phyloP scores from a whole-genome alignment of 2,113 vertebrate genomes.

The Numenius arquata region DNA sequence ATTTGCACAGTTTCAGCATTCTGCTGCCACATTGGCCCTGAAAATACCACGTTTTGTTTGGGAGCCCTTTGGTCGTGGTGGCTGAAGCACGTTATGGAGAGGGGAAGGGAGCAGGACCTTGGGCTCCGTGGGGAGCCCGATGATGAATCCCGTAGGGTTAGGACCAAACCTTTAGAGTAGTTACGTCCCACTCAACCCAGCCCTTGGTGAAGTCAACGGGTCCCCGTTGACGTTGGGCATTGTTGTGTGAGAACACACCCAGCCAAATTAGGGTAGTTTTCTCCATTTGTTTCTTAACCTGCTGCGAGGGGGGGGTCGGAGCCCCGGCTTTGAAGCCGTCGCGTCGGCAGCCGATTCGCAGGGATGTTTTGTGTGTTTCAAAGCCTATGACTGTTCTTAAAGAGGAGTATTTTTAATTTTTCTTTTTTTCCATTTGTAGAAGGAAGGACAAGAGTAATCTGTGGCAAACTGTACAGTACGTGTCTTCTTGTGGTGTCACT shows the following conservation, averaged over 20 bases:
- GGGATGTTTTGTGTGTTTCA: slow-evolving; percentile 46
- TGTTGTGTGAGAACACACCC: not conserved
- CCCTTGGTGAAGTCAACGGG: not conserved
- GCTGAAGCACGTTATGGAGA: not conserved
- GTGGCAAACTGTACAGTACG: slow-evolving; percentile 63
- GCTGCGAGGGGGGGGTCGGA: not conserved
- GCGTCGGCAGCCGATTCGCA: not conserved
- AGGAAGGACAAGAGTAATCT: slow-evolving; percentile 55
- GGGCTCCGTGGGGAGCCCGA: not conserved
- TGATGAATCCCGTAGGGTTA: not conserved
- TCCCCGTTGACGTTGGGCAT: not conserved
- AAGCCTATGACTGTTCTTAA: slow-evolving; percentile 52
- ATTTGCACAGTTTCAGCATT: not conserved
- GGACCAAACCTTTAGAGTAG: slow-evolving; percentile 61
- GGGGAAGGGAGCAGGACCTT: not conserved
- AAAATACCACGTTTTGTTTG: not conserved
- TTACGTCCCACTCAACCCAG: not conserved
- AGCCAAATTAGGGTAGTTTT: slow-evolving; percentile 9
- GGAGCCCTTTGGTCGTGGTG: not conserved
- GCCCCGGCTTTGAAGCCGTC: not conserved
- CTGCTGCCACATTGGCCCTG: not conserved
- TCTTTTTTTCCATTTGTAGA: slow-evolving; percentile 49
- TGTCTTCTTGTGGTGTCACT: slow-evolving; percentile 69
- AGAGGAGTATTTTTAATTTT: slow-evolving; percentile 10
- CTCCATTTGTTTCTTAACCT: slow-evolving; percentile 21